phyloP scores from a whole-genome alignment of 2,888 invertebrate species.

The Pemphredon lugubris region DNA sequence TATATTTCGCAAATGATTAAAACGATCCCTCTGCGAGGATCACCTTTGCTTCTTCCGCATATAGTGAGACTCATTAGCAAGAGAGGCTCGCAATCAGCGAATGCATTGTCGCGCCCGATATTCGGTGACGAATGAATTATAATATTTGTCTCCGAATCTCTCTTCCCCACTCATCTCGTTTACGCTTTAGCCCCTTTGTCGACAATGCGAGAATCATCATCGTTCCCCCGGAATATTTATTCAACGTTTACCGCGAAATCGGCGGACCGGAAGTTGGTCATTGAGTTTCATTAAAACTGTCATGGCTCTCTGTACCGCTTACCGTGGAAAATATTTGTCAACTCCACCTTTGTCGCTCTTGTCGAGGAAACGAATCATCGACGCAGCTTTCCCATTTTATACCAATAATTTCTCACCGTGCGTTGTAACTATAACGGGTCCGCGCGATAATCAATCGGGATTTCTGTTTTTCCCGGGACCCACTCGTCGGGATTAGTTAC shows the following conservation, averaged over 20 bases:
- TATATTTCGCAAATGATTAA: no score
- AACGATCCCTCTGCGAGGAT: no score
- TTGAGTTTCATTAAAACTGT: conserved; percentile 60
- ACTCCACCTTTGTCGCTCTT: conserved; percentile 34
- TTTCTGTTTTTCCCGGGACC: not conserved
- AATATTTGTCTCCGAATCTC: conserved; percentile 38
- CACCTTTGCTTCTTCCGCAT: no score
- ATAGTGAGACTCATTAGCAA: conserved; percentile 29
- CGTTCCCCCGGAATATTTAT: conserved; percentile 46
- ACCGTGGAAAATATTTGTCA: conserved; percentile 50
- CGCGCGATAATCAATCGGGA: conserved; percentile 44
- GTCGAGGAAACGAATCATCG: conserved; percentile 6
- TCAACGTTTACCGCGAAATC: conserved; percentile 49
- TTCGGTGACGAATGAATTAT: conserved; percentile 54
- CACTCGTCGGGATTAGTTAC: not conserved
- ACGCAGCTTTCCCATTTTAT: conserved; percentile 24
- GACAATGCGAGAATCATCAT: conserved; percentile 1
- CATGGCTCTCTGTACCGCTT: conserved; percentile 23
- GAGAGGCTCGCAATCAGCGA: conserved; percentile 8
- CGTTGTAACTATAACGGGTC: conserved; percentile 44
- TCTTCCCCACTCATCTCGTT: conserved; percentile 13
- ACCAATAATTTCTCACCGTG: conserved; percentile 40
- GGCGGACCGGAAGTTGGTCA: conserved; percentile 53
- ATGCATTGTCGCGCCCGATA: conserved; percentile 7
- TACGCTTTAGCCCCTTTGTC: conserved; percentile 30